A percentile compares a stretch with the other conserved stretches of the same genome.
These are phyloP conservation scores for Paramormyrops hopkinsi DNA, from an alignment of 2,797 vertebrate genomes.

Conservation along the genomic window DNA sequence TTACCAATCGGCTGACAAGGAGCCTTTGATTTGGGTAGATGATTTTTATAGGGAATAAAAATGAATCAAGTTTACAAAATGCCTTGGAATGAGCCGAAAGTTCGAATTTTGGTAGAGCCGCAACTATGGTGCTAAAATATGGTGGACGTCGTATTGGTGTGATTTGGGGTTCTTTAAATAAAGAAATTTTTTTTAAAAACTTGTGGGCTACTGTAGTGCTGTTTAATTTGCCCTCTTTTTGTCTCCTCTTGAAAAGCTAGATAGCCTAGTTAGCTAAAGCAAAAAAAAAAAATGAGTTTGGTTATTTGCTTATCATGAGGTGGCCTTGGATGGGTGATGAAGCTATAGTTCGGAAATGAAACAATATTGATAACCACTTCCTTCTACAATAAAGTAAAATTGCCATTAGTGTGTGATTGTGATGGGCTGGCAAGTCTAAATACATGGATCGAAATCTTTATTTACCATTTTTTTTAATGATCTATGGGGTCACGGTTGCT, in stretches of 20 bases:
- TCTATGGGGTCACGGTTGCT: not conserved
- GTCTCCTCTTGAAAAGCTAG: not conserved
- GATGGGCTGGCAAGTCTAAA: not conserved
- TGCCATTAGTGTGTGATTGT: not conserved
- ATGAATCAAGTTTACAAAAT: not conserved
- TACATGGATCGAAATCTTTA: no score
- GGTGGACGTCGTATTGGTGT: not conserved
- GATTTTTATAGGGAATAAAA: not conserved
- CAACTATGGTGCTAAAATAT: not conserved
- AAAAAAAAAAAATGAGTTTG: not conserved
- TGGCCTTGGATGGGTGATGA: not conserved
- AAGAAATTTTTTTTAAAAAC: not conserved
- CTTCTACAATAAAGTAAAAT: not conserved
- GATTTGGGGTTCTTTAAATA: not conserved
- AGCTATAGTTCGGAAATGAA: not conserved
- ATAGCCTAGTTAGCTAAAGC: not conserved
- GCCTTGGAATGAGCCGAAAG: not conserved
- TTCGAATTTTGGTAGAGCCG: not conserved
- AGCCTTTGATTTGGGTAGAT: not conserved
- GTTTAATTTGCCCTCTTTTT: not conserved
- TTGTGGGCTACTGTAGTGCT: not conserved
- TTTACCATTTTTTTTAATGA: not conserved
- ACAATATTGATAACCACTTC: not conserved
- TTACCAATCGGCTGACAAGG: not conserved
- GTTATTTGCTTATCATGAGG: not conserved